These are phyloP conservation scores for Periophthalmodon schlosseri DNA, from an alignment of 2,113 vertebrate species.

Conservation along the genomic window DNA sequence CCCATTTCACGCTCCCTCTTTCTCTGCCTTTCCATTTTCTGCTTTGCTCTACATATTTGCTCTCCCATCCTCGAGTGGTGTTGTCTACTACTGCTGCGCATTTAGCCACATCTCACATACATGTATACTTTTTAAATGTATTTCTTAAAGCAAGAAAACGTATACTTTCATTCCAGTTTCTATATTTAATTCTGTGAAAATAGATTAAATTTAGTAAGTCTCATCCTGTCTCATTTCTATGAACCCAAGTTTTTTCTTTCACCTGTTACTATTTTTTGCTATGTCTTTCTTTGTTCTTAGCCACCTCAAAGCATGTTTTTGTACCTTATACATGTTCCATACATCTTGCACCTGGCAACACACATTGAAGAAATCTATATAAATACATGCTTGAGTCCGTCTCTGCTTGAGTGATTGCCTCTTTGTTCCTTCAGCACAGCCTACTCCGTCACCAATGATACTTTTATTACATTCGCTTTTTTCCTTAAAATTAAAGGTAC, in stretches of 20 bases:
- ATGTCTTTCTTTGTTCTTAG: not conserved
- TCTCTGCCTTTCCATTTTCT: constrained; percentile 44
- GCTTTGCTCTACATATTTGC: constrained; percentile 37
- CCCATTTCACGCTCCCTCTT: constrained; percentile 19
- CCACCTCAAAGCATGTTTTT: not conserved
- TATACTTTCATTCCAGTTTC: no score
- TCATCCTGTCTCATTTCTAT: not conserved
- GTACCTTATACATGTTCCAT: not conserved
- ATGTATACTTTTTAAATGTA: not conserved
- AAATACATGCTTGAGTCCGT: constrained; percentile 28
- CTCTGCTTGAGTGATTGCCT: constrained; percentile 54
- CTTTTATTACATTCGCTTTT: constrained; percentile 46
- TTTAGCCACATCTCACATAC: constrained; percentile 26
- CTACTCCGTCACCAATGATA: constrained; percentile 31
- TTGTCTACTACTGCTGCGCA: constrained; percentile 28
- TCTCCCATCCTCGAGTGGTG: constrained; percentile 22
- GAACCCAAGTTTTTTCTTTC: not conserved
- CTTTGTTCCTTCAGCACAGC: constrained; percentile 57
- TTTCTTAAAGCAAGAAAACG: no score
- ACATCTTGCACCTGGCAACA: constrained; percentile 18
- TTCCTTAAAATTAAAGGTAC: constrained; percentile 19
- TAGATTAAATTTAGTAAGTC: not conserved
- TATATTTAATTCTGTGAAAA: no score
- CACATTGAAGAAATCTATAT: constrained; percentile 14
- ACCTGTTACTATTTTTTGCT: not conserved